Evolutionary conservation across 2,888 invertebrate species (phyloP).

Genomic region (Melipona beecheii): DNA sequence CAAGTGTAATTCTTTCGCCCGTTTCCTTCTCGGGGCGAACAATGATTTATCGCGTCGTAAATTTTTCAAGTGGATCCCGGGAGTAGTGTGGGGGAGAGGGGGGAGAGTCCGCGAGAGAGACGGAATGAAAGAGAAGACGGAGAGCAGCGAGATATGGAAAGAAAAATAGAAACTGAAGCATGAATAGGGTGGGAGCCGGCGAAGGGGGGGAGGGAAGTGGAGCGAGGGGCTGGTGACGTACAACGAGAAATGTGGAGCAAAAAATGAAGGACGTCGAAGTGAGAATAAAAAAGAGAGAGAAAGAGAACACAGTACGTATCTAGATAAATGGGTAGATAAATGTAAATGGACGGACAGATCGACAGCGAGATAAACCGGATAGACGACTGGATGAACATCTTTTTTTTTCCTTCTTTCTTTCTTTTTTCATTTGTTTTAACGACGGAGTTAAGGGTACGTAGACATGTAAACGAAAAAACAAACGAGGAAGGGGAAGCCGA

Average conservation of each 20-base stretch:
- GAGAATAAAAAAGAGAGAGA: constrained; percentile 2
- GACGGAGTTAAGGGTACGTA: constrained; percentile 28
- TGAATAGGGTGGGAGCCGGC: background rate
- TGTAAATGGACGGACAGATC: constrained; percentile 33
- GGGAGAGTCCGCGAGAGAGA: constrained; percentile 28
- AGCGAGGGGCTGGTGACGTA: background rate
- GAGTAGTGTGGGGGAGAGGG: constrained; percentile 21
- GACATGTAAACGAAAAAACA: background rate
- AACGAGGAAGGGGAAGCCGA: background rate
- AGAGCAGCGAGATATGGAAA: constrained; percentile 25
- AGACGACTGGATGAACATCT: constrained; percentile 32
- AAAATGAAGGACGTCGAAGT: constrained; percentile 37
- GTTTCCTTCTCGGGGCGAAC: constrained; percentile 42
- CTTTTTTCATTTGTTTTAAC: constrained; percentile 18
- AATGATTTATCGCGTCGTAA: constrained; percentile 69
- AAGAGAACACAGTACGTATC: background rate
- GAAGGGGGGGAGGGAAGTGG: background rate
- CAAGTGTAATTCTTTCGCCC: constrained; percentile 54
- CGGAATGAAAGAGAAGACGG: constrained; percentile 16
- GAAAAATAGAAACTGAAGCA: constrained; percentile 47
- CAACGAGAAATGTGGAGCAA: constrained; percentile 42
- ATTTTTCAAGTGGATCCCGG: constrained; percentile 62
- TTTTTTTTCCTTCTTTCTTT: too few relatives aligned
- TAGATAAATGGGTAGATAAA: constrained; percentile 24
- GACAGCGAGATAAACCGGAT: constrained; percentile 38